Base-by-base conservation (phyloP, 2,113 vertebrate genomes). In the Campylorhamphus procurvoides region DNA sequence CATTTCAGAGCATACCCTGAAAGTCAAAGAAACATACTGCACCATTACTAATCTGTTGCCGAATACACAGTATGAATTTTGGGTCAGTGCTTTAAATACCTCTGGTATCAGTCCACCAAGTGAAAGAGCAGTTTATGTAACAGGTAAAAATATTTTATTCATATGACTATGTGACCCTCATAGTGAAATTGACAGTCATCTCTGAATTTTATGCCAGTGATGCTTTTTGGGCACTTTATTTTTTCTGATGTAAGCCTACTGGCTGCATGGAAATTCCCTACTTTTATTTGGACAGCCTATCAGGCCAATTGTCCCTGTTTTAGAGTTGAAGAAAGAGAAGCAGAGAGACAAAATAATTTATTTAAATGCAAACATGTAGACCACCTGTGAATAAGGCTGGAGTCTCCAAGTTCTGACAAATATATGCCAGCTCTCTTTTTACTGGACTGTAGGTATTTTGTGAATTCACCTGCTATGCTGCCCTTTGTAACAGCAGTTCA, bases 51-150 rank as follows among this genome's bases (percentile, higher is more conserved):
- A 98, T 29, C 98, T 99, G 86, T 89, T 98, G 90, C 98, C 99
- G 2, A 99, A 99, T 12, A 98, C 98, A 31, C 99, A 99, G 92
- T 99, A 99, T 52, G 99, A 99, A 92, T 99, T 99, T 83, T 99
- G 99, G 99, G 99, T 99, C 86, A 99, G 98, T 12, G 99, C 99
- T 35, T 97, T 98, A 86, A 99, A 99, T 96, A 98, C 98, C 58
- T 98, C 99, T 0, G 99, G 99, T 42, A 95, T 97, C 95, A 99
- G 99, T 77, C 98, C 98, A 18, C 97, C 98, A 33, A 99, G 99
- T 44, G 99, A 99, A 96, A 98, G 96, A 82, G 98, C 98, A 3
- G 98, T 99, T 31, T 99, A 99, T 89, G 97, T 99, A 97, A 99
- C 99, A 93, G 99, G 99, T 99, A 98, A 97, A 64, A 23, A 62